These are phyloP conservation scores for Menura novaehollandiae DNA, from an alignment of 2,113 vertebrate genomes.

Conservation along the genomic window DNA sequence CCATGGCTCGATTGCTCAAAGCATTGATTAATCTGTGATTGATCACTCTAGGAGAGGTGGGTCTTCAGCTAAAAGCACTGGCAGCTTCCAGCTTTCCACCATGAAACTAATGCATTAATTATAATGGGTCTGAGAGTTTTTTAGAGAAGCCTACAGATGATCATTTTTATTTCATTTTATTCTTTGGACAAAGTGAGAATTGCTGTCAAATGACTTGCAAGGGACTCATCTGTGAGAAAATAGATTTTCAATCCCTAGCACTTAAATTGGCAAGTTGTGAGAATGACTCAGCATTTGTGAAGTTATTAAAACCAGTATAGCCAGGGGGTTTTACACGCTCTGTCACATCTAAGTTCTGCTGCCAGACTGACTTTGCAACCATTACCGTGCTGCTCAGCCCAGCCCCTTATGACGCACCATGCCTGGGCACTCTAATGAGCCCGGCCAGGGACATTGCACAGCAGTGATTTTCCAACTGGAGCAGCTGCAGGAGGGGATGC, in stretches of 20 bases:
- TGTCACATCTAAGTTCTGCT: neutral
- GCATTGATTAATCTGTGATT: neutral
- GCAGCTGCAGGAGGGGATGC: neutral
- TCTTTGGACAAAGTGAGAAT: neutral
- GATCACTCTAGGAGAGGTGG: neutral
- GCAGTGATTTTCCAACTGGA: neutral
- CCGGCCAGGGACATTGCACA: rapidly evolving
- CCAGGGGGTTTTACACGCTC: neutral
- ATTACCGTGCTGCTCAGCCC: neutral
- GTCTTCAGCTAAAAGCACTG: neutral
- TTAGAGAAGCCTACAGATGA: neutral
- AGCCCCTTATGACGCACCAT: neutral
- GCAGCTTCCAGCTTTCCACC: neutral
- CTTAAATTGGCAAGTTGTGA: neutral
- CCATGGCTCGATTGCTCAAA: neutral
- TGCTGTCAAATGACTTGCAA: neutral
- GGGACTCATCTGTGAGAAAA: neutral
- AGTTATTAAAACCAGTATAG: neutral
- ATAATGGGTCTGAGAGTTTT: neutral
- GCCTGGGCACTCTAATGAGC: neutral
- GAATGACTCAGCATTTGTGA: neutral
- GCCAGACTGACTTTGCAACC: neutral
- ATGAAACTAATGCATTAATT: neutral
- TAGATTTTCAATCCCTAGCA: neutral
- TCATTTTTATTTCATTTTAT: neutral